These are phyloP conservation scores for Drosophila mauritiana DNA, from an alignment of 1,140 invertebrate species.

Conservation along the genomic window DNA sequence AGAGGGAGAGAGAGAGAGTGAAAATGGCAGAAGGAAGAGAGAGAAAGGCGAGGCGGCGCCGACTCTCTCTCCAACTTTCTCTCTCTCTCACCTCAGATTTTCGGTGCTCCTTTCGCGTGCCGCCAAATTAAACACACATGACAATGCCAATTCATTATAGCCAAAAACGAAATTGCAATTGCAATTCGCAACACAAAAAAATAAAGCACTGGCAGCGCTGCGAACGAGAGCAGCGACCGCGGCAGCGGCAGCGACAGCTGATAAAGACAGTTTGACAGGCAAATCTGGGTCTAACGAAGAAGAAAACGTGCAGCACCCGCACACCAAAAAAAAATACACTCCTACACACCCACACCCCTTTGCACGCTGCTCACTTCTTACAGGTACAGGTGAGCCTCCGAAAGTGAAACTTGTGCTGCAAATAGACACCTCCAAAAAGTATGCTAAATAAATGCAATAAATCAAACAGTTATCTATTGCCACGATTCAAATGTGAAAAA, in stretches of 20 bases:
- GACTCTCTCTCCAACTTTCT: conserved; percentile 3
- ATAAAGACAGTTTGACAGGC: conserved; percentile 47
- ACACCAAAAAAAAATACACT: not conserved
- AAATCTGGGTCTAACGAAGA: conserved; percentile 35
- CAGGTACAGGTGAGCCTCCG: not conserved
- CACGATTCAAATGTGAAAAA: too few species aligned
- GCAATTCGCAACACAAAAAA: conserved; percentile 8
- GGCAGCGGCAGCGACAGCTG: conserved; percentile 29
- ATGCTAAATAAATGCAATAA: not conserved
- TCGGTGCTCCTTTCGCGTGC: conserved; percentile 29
- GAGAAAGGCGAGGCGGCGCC: conserved; percentile 37
- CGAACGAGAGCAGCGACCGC: not conserved
- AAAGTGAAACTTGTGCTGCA: not conserved
- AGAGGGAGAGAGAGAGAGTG: conserved; percentile 37
- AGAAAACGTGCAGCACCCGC: conserved; percentile 19
- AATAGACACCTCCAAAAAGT: not conserved
- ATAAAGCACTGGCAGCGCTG: not conserved
- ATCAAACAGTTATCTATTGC: too few species aligned
- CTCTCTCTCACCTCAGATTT: conserved; percentile 4
- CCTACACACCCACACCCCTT: not conserved
- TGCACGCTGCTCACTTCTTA: conserved; percentile 6
- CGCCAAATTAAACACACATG: conserved; percentile 52
- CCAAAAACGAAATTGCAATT: conserved; percentile 47
- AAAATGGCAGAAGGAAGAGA: conserved; percentile 16
- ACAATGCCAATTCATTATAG: conserved; percentile 71